phyloP scores from a whole-genome alignment of 2,888 invertebrate species.

The Quadriops clusia region DNA sequence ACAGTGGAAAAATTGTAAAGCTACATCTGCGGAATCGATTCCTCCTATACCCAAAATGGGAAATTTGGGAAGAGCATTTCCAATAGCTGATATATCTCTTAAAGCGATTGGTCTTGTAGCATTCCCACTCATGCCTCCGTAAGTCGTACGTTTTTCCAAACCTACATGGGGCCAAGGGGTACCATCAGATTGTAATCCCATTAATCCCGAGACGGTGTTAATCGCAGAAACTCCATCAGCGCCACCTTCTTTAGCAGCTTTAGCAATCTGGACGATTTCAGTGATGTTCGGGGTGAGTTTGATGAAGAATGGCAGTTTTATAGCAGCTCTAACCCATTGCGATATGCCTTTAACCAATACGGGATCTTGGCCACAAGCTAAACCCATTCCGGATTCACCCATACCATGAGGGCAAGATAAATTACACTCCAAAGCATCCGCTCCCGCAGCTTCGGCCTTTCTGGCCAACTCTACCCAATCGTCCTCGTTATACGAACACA shows the following conservation, averaged over 20 bases:
- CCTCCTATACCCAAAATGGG: conserved; percentile 92
- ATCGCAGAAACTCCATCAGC: conserved; percentile 95
- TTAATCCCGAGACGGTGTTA: conserved; percentile 92
- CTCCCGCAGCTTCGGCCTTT: conserved; percentile 69
- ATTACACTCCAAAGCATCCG: conserved; percentile 93
- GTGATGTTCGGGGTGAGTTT: conserved; percentile 98
- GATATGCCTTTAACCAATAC: conserved; percentile 80
- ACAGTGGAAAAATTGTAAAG: conserved; percentile 86
- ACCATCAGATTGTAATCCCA: conserved; percentile 71
- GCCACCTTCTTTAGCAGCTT: conserved; percentile 81
- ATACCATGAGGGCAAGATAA: conserved; percentile 98
- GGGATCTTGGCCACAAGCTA: conserved; percentile 95
- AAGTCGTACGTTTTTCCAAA: conserved; percentile 69
- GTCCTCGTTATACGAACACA: conserved; percentile 75
- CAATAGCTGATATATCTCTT: conserved; percentile 81
- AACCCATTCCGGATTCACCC: conserved; percentile 96
- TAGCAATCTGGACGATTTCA: conserved; percentile 78
- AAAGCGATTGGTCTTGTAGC: conserved; percentile 92
- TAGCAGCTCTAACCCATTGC: conserved; percentile 73
- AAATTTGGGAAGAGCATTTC: conserved; percentile 71
- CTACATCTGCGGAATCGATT: conserved; percentile 90
- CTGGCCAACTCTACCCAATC: conserved; percentile 82
- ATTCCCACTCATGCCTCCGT: conserved; percentile 85
- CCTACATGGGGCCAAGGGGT: conserved; percentile 91
- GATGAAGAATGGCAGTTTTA: conserved; percentile 91